These are phyloP conservation scores for Lophius piscatorius DNA, from an alignment of 2,113 vertebrate genomes.

Conservation along the genomic window DNA sequence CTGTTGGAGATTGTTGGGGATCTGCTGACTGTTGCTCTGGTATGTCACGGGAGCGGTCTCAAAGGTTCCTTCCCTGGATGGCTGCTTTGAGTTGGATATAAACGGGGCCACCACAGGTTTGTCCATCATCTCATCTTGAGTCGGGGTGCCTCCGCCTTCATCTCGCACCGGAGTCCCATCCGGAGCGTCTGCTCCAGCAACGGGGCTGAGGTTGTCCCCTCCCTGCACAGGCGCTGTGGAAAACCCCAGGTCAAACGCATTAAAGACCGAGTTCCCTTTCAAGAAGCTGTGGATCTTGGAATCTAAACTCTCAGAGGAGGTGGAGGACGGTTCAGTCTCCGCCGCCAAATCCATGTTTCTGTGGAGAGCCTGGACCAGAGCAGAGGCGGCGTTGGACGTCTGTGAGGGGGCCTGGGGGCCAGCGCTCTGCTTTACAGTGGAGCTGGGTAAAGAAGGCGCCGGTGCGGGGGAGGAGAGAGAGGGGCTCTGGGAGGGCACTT, in stretches of 20 bases:
- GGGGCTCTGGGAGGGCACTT: conserved; percentile 44
- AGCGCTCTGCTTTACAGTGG: conserved; percentile 22
- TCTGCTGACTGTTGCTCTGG: conserved; percentile 35
- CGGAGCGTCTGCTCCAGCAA: conserved; percentile 81
- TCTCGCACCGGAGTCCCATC: conserved; percentile 93
- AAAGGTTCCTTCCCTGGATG: conserved; percentile 20
- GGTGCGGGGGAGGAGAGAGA: conserved; percentile 37
- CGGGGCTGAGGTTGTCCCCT: conserved; percentile 55
- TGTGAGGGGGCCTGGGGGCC: conserved; percentile 23
- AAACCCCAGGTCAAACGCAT: conserved; percentile 87
- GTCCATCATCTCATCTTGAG: conserved; percentile 97
- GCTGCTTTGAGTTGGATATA: conserved; percentile 11
- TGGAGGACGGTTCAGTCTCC: conserved; percentile 58
- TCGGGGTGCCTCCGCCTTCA: conserved; percentile 93
- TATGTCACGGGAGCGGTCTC: conserved; percentile 15
- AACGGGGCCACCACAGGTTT: conserved; percentile 77
- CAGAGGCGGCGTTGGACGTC: conserved; percentile 40
- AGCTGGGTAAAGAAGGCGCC: conserved; percentile 27
- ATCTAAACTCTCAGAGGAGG: conserved; percentile 86
- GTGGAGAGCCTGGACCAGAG: conserved; percentile 55
- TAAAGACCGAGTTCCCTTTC: conserved; percentile 90
- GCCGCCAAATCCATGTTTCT: conserved; percentile 52
- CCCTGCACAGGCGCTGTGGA: conserved; percentile 74
- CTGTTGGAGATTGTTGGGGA: conserved; percentile 21
- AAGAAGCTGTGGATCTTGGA: conserved; percentile 96